Evolutionary conservation across 1,140 invertebrate genomes (phyloP), one percentile per base, ranked within the genome.

Genomic region (Drosophila murphyi): DNA sequence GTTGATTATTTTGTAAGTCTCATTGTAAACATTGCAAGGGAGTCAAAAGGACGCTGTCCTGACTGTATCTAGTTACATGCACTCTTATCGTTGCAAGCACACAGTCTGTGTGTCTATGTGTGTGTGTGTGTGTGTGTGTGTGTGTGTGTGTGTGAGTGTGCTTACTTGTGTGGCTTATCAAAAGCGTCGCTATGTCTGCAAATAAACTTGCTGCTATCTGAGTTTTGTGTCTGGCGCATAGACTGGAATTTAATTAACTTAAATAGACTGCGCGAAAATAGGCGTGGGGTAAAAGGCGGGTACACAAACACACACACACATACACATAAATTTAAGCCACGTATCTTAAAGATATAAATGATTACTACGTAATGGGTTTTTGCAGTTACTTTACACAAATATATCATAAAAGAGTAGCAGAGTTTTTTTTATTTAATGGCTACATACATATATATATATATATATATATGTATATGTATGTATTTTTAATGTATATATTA

Each of bases 231-330:
- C 63, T 80, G 73, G 43, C 64, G 55, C 70, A 78, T 72, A 72
- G 68, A 81, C 78, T 37, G 64, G 80, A 89, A 89, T 89, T 89
- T 89, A 89, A 89, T 89, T 89, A 89, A 89, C 86, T 89, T 78
- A 76, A 89, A 85, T 89, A 85, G 77, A 72, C 72, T 87, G 67
- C 82, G 71, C 60, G 67, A 67, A 54, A 63, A 63, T 68, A 72
- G 65, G 64, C 64, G 64, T 73, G 64, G 56, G 7, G 34, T 10
- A 6, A 20, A 28, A 5, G 35, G 41, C 41, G 32, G 8, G 47
- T 31, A 65, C 50, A 55, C 31, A 45, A 20, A 43, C 39, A 39
- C 51, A 57, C 34, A 57, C 41, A 39, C 7, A 32, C 50, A 35
- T 10, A 39, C 34, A 55, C 28, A 37, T 5, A 55, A 12, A 65